Percentiles rank a stretch among this genome's conserved stretches.
Conservation (phyloP, 2,888 invertebrate species). For the Tolmerus cingulatus region DNA sequence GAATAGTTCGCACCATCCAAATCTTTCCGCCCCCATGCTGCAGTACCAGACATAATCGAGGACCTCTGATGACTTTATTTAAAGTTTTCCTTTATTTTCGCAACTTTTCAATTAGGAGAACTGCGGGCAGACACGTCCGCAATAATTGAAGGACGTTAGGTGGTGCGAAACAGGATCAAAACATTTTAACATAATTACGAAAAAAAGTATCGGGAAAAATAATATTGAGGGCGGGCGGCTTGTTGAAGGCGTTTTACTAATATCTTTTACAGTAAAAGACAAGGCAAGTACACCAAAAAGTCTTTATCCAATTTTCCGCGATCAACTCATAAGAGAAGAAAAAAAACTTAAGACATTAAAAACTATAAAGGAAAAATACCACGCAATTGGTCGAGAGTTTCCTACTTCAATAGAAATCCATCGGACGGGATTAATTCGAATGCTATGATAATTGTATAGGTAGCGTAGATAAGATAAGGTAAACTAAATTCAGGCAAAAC, state of each 20-base stretch:
- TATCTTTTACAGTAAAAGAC: not conserved
- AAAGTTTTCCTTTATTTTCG: conserved; percentile 49
- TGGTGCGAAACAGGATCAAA: not conserved
- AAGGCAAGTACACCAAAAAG: not conserved
- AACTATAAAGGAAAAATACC: not conserved
- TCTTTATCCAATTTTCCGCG: not conserved
- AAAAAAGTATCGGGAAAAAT: not conserved
- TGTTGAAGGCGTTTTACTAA: not conserved
- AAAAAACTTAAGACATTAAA: too few species aligned
- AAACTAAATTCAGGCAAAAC: conserved; percentile 14
- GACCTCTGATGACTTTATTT: conserved; percentile 64
- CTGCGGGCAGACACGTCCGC: not conserved
- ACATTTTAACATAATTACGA: not conserved
- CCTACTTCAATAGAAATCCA: not conserved
- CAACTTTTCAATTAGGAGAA: not conserved
- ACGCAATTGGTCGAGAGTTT: not conserved
- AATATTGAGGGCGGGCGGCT: not conserved
- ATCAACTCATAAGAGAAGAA: not conserved
- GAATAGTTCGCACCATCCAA: conserved; percentile 95
- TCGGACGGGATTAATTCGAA: not conserved
- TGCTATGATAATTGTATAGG: conserved; percentile 21
- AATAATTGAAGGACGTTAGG: not conserved
- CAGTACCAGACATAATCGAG: conserved; percentile 96
- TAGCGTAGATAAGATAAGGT: conserved; percentile 14
- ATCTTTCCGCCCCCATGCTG: conserved; percentile 94